Evolutionary conservation across 2,888 invertebrate species (phyloP), one percentile per base, ranked within the genome.

Genomic region (Sylvicola cinctus): DNA sequence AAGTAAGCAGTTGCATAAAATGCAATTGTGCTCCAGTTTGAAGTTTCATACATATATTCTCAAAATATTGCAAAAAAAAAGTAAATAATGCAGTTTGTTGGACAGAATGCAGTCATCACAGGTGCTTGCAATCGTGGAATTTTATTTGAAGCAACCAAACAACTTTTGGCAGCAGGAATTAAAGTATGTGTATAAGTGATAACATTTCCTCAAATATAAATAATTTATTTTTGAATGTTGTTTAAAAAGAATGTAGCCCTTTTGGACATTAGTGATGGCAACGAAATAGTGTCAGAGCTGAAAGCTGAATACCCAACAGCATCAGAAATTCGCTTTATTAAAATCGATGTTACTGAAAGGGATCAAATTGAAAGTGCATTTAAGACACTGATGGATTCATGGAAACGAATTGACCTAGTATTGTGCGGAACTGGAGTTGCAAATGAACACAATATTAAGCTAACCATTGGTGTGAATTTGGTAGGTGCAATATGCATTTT

Each of bases 381-480:
- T 30, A 27, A 30, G 12, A 31, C 33, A 16, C 34, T 34, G 2
- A 17, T 29, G 1, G 11, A 17, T 6, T 16, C 31, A 28, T 37
- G 34, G 13, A 32, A 32, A 15, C 29, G 23, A 10, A 29, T 37
- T 16, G 37, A 37, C 32, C n/a, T 34, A 15, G 29, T 37, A 15
- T 15, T 35, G 6, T 31, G 32, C 34, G 34, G 26, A 4, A 34
- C 29, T 4, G 37, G 37, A 11, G 23, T 37, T 26, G 28, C 34
- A n/a, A 32, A 37, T 23, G 37, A 37, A 25, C 11, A 17, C 6
- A 35, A 27, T 11, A 29, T 32, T 4, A 26, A 31, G 13, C 31
- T 25, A 6, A 25, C 32, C 13, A 28, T 37, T 13, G 20, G 20
- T 3, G 29, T 34, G 3, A 37, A 37, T 28, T 29, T 37, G 34